Base-by-base conservation (phyloP, 2,888 invertebrate genomes). In the Cerceris rybyensis region DNA sequence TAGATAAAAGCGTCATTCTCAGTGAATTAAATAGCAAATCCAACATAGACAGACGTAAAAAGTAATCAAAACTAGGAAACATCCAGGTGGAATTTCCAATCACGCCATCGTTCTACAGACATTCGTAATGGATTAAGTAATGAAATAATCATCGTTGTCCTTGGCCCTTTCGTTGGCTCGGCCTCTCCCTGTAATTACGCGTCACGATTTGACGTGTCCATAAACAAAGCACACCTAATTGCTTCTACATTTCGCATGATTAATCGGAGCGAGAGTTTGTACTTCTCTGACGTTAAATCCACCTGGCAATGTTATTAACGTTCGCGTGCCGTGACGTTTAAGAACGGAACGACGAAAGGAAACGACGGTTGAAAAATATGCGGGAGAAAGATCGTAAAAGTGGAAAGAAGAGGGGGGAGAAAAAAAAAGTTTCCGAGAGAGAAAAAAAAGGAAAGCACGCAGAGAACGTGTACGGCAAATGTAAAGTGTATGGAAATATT, bases 211-310 rank as follows among this genome's bases (percentile, higher is more conserved):
- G 28, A 28, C 11, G n/a, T 46, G 43, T 66, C 46, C 66, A 57
- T 66, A 66, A 66, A 55, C 66, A 57, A 55, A 43, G 17, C 55
- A 28, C 55, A 11, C 55, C 43, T 66, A 57, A 66, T 66, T 55
- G 43, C 66, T 42, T 55, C 43, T 16, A 43, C 43, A 39, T 46
- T 55, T 43, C 66, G 66, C 14, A 66, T 66, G 55, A 66, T 66
- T 66, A 66, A 66, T 54, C 17, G 17, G 50, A 28, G n/a, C 43
- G 58, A 5, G 42, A 59, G 16, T 59, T 59, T 42, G 8, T 41
- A 41, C 16, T 41, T 59, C 42, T 59, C 42, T 14, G 16, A 46
- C 55, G 55, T 41, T 39, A 66, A 64, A 54, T 64, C 52, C 41
- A 16, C 41, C 50, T 16, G 64, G 17, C 43, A 52, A 9, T 49